These are phyloP conservation scores for Arctopsyche grandis DNA, from an alignment of 1,140 invertebrate species.

Conservation along the genomic window DNA sequence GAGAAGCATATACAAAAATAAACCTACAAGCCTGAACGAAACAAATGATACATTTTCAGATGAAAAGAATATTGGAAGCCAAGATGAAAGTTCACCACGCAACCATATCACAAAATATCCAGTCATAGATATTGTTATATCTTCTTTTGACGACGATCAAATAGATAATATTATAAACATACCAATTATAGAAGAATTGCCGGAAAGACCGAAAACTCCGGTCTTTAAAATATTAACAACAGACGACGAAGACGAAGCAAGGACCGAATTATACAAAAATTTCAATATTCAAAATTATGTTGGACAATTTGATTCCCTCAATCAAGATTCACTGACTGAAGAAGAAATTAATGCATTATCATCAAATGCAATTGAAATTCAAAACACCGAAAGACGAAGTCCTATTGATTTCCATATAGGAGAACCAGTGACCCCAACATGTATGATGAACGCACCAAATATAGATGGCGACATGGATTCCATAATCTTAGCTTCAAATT, in stretches of 20 bases:
- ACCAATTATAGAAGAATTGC: constrained; percentile 7
- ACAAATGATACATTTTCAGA: constrained; percentile 21
- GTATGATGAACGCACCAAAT: constrained; percentile 56
- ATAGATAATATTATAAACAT: background rate
- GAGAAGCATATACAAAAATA: constrained; percentile 43
- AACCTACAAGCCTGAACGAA: constrained; percentile 44
- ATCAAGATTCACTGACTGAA: background rate
- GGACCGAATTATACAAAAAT: constrained; percentile 47
- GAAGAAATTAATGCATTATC: background rate
- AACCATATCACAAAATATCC: background rate
- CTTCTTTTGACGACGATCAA: constrained; percentile 51
- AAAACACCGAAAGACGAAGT: constrained; percentile 50
- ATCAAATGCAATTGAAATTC: constrained; percentile 55
- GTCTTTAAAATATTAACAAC: constrained; percentile 60
- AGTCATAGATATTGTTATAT: constrained; percentile 51
- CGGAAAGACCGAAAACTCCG: constrained; percentile 59
- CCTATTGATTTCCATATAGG: constrained; percentile 63
- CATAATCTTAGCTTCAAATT: constrained; percentile 55
- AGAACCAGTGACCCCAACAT: constrained; percentile 63
- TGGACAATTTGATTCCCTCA: constrained; percentile 43
- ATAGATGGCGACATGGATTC: constrained; percentile 57
- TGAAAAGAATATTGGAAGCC: background rate
- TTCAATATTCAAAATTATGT: constrained; percentile 51
- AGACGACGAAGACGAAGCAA: constrained; percentile 55
- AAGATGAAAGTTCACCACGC: too few relatives aligned